A percentile compares a stretch with the other conserved stretches of the same genome.
phyloP scores from a whole-genome alignment of 2,888 invertebrate genomes.

The Acholoe squamosa region DNA sequence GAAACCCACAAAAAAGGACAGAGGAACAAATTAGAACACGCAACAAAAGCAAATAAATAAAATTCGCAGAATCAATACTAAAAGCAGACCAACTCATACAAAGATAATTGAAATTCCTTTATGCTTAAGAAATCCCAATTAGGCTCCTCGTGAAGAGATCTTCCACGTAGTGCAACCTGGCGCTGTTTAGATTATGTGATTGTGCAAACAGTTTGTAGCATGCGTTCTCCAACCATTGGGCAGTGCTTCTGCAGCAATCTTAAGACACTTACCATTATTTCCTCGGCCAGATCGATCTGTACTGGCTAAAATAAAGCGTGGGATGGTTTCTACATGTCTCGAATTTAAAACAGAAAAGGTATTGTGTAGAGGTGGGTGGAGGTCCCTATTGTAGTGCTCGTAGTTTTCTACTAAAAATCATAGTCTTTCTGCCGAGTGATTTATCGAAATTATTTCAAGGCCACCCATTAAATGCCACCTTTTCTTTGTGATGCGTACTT shows the following conservation, averaged over 20 bases:
- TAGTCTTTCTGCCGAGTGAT: too few relatives aligned
- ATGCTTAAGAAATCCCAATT: neutral
- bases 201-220: neutral
- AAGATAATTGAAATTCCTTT: slow-evolving; percentile 12
- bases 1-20: too few relatives aligned
- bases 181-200: neutral
- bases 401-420: too few relatives aligned
- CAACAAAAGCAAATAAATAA: neutral
- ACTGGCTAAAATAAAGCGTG: slow-evolving; percentile 49
- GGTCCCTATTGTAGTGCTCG: too few relatives aligned
- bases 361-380: too few relatives aligned
- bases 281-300: slow-evolving; percentile 56
- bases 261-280: slow-evolving; percentile 47
- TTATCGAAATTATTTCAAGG: too few relatives aligned
- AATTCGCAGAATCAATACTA: neutral
- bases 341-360: too few relatives aligned
- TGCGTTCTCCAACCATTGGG: neutral
- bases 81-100: neutral
- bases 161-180: slow-evolving; percentile 7
- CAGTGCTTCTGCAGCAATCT: neutral
- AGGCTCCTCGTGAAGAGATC: neutral
- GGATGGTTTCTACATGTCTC: slow-evolving; percentile 36
- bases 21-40: too few relatives aligned
- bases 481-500: too few relatives aligned
- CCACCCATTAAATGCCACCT: too few relatives aligned